Evolutionary conservation across 2,113 vertebrate genomes (phyloP), one percentile per base, ranked within the genome.

Genomic region (Neogobius melanostomus): DNA sequence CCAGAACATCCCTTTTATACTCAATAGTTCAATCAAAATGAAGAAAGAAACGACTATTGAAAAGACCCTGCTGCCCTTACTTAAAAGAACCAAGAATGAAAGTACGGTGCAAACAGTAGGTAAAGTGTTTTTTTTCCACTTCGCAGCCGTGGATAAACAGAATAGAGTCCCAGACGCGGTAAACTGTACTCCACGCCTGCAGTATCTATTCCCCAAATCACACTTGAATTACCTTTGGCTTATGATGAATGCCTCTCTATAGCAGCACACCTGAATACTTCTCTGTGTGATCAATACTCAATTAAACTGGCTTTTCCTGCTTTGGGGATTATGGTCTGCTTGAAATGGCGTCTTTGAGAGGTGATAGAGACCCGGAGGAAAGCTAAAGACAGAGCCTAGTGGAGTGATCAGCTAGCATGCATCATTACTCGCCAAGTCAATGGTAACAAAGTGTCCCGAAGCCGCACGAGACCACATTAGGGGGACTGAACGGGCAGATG

Each of bases 241-340:
- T 44, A 70, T 84, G 84, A 83, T 52, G 61, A 84, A 86, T 72
- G 75, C 66, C 75, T 68, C 28, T 48, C 59, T 42, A 62, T 42
- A 68, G 54, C 79, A 47, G 56, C 72, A 75, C 71, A 68, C 63
- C 68, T 67, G 64, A 77, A 81, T 77, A 76, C 71, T 81, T 72
- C 77, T 57, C 46, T 42, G 43, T 43, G 62, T 74, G 77, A 91
- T 91, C 87, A 80, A 91, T 90, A 89, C 78, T 82, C 89, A 85
- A 90, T 92, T 88, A 89, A 64, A 68, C 51, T 44, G 49, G 64
- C 75, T 77, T 74, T 85, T 86, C 76, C 86, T 81, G 65, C 57
- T 85, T 78, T 76, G 70, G 65, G 82, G 82, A 82, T 89, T 88
- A 88, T 85, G 81, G 84, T 82, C 73, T 28, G 36, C 46, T 21